A percentile compares a stretch with the other conserved stretches of the same genome.
These are phyloP conservation scores for Danio rerio DNA, from an alignment of 2,113 vertebrate genomes.

Conservation along the genomic window DNA sequence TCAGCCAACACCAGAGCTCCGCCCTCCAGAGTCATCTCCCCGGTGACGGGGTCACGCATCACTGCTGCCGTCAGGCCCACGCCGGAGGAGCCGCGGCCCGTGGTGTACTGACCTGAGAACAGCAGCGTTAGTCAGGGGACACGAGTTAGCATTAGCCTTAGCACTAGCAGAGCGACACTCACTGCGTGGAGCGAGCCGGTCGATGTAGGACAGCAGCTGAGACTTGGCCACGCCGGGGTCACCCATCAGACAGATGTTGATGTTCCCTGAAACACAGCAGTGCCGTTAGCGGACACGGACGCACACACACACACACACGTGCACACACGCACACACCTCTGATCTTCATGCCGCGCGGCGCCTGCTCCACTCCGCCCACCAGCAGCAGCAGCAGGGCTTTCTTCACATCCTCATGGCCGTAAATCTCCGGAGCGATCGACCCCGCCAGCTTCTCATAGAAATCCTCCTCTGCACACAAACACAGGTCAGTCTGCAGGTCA, in stretches of 20 bases:
- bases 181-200: conserved; percentile 91
- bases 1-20: conserved; percentile 90
- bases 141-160: too few relatives aligned
- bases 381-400: conserved; percentile 89
- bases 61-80: conserved; percentile 91
- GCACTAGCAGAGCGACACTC: conserved; percentile 63
- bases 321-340: conserved; percentile 76
- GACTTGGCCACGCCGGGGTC: conserved; percentile 95
- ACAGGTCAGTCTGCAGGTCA: neutral
- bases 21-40: conserved; percentile 89
- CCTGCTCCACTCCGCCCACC: conserved; percentile 89
- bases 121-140: neutral
- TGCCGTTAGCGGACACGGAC: too few relatives aligned
- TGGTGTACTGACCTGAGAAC: conserved; percentile 88
- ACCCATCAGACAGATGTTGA: conserved; percentile 96
- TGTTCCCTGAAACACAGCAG: conserved; percentile 78
- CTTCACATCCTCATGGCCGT: conserved; percentile 93
- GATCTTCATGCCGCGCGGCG: conserved; percentile 91
- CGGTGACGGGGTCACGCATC: conserved; percentile 84
- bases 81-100: conserved; percentile 89
- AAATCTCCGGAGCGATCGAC: conserved; percentile 93
- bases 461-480: conserved; percentile 81
- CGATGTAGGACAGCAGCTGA: conserved; percentile 91
- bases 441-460: conserved; percentile 90
- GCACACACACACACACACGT: neutral